These are phyloP conservation scores for Dasyornis broadbenti DNA, from an alignment of 2,113 vertebrate species.

Conservation along the genomic window DNA sequence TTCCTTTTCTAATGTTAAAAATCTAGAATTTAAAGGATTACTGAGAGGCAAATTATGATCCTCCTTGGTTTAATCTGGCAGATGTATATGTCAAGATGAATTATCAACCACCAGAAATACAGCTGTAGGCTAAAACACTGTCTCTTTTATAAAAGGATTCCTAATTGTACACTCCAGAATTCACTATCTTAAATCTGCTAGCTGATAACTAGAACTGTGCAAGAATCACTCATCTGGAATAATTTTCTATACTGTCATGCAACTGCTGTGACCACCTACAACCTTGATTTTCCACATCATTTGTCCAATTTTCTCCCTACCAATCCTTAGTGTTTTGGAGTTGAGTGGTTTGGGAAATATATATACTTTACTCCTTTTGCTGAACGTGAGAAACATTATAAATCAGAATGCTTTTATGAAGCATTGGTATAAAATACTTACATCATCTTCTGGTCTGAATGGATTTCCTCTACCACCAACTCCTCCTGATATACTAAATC, in stretches of 20 bases:
- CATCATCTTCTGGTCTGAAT: constrained; percentile 92
- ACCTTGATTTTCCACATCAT: background rate
- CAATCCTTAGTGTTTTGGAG: background rate
- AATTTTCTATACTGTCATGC: background rate
- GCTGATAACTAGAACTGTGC: background rate
- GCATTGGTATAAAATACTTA: constrained; percentile 65
- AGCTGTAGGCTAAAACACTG: background rate
- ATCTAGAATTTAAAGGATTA: background rate
- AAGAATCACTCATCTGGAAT: background rate
- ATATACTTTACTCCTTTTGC: background rate
- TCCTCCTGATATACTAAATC: constrained; percentile 99
- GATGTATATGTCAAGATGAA: background rate
- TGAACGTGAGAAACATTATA: background rate
- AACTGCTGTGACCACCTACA: background rate
- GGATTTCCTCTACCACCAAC: constrained; percentile 94
- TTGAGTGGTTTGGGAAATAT: background rate
- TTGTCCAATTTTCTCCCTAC: background rate
- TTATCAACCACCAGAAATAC: background rate
- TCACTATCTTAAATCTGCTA: background rate
- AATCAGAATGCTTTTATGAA: background rate
- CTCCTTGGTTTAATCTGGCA: background rate
- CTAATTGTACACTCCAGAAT: background rate
- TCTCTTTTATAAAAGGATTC: background rate
- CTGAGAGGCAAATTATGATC: background rate
- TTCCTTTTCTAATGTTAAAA: background rate